Base-by-base conservation (phyloP, 2,888 invertebrate genomes). In the Rapana venosa region DNA sequence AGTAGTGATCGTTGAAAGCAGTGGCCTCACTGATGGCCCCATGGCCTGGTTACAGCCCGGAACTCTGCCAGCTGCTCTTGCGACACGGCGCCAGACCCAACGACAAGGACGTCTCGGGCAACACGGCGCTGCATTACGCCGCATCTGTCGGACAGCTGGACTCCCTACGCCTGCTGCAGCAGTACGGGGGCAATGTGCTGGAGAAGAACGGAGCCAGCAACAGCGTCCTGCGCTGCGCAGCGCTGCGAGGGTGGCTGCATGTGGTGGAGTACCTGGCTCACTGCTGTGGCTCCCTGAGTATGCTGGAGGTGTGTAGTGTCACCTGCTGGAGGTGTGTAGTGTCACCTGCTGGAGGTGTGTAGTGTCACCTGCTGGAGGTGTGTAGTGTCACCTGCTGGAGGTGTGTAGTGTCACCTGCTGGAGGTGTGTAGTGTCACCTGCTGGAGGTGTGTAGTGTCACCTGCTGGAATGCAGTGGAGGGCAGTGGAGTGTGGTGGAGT, bases 101-200 rank as follows among this genome's bases (percentile, higher is more conserved):
- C 97, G 98, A 98, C 77, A 97, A 97, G 90, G 98, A 99, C 96
- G 98, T 98, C 95, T 98, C 98, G 96, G 97, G 97, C 93, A 98
- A 98, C 97, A 98, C 98, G 91, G 98, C 98, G 90, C 97, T 98
- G 94, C 98, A 98, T 97, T 98, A 99, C 97, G 98, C 98, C n/a
- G 98, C 98, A 94, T 95, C 96, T 91, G 97, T 97, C 93, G 97
- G 97, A 90, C 95, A 98, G 94, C 97, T 98, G 93, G 98, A 98
- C 96, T 98, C 98, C 6, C 98, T 98, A 86, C 97, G 97, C 94
- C 96, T 98, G 92, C 96, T 99, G 91, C 96, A 99, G 91, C 97
- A 97, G 91, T 97, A 97, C 96, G 98, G 98, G 91, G 98, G 98
- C 1, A 97, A 98, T 97, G 92, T 92, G 74, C 97, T 97, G 95